A percentile compares a stretch with the other conserved stretches of the same genome.
Evolutionary conservation across 1,140 invertebrate species (phyloP).

Genomic region (Oscheius sp.): DNA sequence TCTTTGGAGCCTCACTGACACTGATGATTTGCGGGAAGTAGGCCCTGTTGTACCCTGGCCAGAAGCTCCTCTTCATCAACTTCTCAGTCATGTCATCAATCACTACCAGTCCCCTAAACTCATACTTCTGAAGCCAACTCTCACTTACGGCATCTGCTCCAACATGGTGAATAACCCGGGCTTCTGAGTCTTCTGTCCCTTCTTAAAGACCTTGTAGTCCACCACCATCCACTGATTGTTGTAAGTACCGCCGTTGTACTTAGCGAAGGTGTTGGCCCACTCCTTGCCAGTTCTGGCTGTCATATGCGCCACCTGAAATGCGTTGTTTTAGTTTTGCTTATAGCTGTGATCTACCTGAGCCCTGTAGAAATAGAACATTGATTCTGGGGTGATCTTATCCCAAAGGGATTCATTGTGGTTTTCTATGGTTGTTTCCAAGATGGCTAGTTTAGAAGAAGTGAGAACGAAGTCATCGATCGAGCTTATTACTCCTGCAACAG

Average conservation of each 20-base stretch:
- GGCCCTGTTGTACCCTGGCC: slow-evolving; percentile 76
- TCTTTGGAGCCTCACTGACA: slow-evolving; percentile 65
- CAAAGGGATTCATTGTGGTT: slow-evolving; percentile 70
- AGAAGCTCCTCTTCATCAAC: slow-evolving; percentile 65
- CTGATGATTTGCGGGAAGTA: slow-evolving; percentile 70
- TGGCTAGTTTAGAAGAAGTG: slow-evolving; percentile 41
- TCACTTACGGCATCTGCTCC: slow-evolving; percentile 76
- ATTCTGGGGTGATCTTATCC: slow-evolving; percentile 65
- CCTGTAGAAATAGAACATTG: slow-evolving; percentile 42
- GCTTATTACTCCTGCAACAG: slow-evolving; percentile 25
- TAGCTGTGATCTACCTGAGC: slow-evolving; percentile 69
- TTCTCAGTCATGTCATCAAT: slow-evolving; percentile 65
- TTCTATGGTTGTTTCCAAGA: slow-evolving; percentile 72
- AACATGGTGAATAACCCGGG: slow-evolving; percentile 71
- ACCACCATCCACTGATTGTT: slow-evolving; percentile 83
- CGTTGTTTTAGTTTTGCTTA: background rate
- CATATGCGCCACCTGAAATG: slow-evolving; percentile 45
- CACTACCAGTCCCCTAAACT: slow-evolving; percentile 18
- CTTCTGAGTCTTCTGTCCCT: slow-evolving; percentile 70
- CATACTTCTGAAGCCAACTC: background rate
- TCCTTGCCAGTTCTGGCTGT: slow-evolving; percentile 65
- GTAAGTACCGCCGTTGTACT: slow-evolving; percentile 75
- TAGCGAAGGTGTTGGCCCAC: slow-evolving; percentile 69
- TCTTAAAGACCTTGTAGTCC: slow-evolving; percentile 18
- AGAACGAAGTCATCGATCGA: slow-evolving; percentile 35